These are phyloP conservation scores for Ditylenchus dipsaci DNA, from an alignment of 1,140 invertebrate genomes.

Conservation along the genomic window DNA sequence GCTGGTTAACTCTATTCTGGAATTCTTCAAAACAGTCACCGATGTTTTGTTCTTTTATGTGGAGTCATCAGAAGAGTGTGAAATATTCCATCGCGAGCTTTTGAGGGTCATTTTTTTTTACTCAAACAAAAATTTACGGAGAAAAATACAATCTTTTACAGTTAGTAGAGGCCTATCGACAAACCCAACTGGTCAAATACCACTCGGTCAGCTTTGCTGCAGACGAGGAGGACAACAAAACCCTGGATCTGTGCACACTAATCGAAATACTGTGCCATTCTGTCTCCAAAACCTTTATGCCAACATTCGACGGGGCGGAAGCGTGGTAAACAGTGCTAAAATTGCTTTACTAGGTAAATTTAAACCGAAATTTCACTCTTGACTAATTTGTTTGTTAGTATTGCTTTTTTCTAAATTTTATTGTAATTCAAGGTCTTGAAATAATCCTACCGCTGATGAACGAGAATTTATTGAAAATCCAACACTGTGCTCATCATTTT, in stretches of 20 bases:
- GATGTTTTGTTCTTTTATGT: conserved; percentile 30
- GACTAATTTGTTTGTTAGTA: neutral
- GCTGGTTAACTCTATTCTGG: conserved; percentile 19
- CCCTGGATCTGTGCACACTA: conserved; percentile 21
- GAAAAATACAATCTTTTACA: neutral
- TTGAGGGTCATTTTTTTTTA: conserved; percentile 1
- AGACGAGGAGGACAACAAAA: conserved; percentile 18
- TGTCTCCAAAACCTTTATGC: conserved; percentile 25
- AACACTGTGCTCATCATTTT: conserved; percentile 20
- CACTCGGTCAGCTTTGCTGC: conserved; percentile 6
- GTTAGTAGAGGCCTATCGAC: neutral
- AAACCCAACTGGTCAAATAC: conserved; percentile 26
- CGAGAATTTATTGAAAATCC: conserved; percentile 24
- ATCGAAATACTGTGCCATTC: conserved; percentile 27
- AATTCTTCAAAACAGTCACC: conserved; percentile 20
- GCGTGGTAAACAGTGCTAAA: neutral
- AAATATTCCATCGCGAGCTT: conserved; percentile 10
- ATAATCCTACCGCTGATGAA: conserved; percentile 27
- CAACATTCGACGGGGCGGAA: conserved; percentile 4
- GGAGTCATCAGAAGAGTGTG: conserved; percentile 9
- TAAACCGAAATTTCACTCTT: neutral
- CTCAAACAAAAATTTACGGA: neutral
- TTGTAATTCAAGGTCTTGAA: conserved; percentile 16
- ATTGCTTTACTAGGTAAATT: conserved; percentile 9
- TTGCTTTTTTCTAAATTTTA: no score